These are phyloP conservation scores for Rhombomys opimus DNA, from an alignment of 2,113 vertebrate species.

Conservation along the genomic window DNA sequence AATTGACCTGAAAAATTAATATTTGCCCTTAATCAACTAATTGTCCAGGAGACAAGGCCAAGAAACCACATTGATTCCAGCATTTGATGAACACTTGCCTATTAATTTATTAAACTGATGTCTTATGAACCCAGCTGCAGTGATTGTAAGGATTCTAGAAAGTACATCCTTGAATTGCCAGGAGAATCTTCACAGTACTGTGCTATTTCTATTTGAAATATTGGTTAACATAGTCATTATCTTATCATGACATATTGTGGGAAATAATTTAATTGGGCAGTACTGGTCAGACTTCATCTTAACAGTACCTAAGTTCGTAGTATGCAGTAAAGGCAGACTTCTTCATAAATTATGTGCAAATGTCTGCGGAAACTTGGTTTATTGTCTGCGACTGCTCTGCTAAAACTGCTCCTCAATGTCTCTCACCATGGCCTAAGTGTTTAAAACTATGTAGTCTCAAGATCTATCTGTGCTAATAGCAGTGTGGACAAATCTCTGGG, in stretches of 20 bases:
- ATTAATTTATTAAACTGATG: constrained; percentile 21
- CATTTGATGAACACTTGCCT: background rate
- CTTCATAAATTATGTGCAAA: background rate
- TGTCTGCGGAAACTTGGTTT: background rate
- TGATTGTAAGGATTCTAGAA: background rate
- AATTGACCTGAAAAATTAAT: constrained; percentile 33
- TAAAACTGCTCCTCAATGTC: background rate
- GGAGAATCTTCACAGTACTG: background rate
- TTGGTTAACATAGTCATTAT: background rate
- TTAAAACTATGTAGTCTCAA: background rate
- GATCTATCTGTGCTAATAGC: background rate
- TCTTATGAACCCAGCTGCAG: background rate
- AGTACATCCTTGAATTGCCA: background rate
- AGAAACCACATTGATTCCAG: background rate
- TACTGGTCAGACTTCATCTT: background rate
- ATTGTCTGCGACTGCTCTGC: background rate
- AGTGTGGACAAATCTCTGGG: background rate
- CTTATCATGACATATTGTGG: background rate
- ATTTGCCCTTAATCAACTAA: background rate
- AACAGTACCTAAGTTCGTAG: background rate
- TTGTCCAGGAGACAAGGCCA: background rate
- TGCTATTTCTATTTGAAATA: constrained; percentile 1
- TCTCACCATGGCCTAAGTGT: background rate
- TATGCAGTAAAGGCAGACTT: background rate
- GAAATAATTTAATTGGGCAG: background rate